A percentile compares a stretch with the other conserved stretches of the same genome.
These are phyloP conservation scores for Salminus brasiliensis DNA, from an alignment of 2,113 vertebrate genomes.

Conservation along the genomic window DNA sequence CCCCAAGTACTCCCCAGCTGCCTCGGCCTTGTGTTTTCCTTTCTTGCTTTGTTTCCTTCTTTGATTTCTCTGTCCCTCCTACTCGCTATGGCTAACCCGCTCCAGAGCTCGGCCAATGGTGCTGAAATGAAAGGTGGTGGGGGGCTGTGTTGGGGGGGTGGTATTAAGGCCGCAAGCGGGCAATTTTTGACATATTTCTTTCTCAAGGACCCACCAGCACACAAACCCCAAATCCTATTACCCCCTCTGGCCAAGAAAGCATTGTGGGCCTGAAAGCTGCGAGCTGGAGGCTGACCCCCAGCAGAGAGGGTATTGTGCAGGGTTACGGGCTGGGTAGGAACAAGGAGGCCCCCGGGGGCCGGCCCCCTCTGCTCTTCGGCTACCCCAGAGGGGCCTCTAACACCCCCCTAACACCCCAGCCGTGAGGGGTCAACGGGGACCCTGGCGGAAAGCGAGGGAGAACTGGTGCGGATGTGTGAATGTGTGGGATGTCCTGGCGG, in stretches of 20 bases:
- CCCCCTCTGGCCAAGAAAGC: constrained; percentile 64
- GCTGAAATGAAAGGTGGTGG: not conserved
- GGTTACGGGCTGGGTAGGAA: constrained; percentile 59
- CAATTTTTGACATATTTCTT: constrained; percentile 48
- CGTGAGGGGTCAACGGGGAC: constrained; percentile 71
- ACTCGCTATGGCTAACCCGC: not conserved
- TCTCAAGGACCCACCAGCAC: constrained; percentile 70
- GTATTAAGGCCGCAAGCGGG: constrained; percentile 3
- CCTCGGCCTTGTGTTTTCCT: constrained; percentile 47
- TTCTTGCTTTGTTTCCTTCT: constrained; percentile 50
- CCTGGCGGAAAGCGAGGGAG: constrained; percentile 68
- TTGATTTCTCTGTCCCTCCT: constrained; percentile 45
- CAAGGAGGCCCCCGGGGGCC: constrained; percentile 61
- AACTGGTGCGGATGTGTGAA: constrained; percentile 69
- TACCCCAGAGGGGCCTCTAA: constrained; percentile 41
- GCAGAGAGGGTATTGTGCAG: constrained; percentile 77
- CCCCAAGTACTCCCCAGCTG: constrained; percentile 35
- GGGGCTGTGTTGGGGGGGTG: constrained; percentile 24
- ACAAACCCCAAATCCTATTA: constrained; percentile 82
- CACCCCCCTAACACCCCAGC: constrained; percentile 66
- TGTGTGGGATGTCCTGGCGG: constrained; percentile 59
- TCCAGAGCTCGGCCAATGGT: not conserved
- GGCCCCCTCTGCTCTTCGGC: constrained; percentile 61
- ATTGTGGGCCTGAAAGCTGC: constrained; percentile 76
- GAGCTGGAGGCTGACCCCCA: constrained; percentile 70